These are phyloP conservation scores for Capreolus pygargus DNA, from an alignment of 2,113 vertebrate species.

Conservation along the genomic window DNA sequence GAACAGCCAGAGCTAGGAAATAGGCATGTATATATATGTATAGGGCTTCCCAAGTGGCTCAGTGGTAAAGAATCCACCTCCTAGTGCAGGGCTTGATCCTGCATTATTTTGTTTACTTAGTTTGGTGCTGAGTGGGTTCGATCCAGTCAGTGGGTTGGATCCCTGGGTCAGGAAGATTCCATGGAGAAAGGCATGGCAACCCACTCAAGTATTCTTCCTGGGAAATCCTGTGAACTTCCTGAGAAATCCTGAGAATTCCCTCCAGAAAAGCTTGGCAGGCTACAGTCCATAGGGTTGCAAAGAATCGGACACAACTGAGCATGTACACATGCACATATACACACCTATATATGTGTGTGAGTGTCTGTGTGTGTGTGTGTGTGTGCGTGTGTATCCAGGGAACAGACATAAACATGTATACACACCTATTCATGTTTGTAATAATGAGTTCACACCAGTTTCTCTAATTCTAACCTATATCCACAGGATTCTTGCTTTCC, in stretches of 20 bases:
- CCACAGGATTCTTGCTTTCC: background rate
- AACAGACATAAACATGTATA: background rate
- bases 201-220: background rate
- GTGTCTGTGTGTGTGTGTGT: background rate
- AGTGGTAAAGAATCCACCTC: background rate
- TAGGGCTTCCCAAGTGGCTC: background rate
- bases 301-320: background rate
- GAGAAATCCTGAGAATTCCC: background rate
- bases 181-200: background rate
- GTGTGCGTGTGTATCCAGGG: background rate
- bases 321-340: fast-evolving
- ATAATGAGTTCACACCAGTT: background rate
- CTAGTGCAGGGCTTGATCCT: background rate
- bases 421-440: background rate
- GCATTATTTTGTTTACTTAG: background rate
- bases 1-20: background rate
- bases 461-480: background rate
- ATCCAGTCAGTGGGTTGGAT: background rate
- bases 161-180: background rate
- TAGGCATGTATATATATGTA: background rate
- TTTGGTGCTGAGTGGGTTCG: background rate
- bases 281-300: background rate
- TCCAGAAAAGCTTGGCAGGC: background rate
- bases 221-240: background rate
- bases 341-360: too few species aligned